Conservation (phyloP, 2,797 vertebrate species). For the Silurus lanzhouensis region DNA sequence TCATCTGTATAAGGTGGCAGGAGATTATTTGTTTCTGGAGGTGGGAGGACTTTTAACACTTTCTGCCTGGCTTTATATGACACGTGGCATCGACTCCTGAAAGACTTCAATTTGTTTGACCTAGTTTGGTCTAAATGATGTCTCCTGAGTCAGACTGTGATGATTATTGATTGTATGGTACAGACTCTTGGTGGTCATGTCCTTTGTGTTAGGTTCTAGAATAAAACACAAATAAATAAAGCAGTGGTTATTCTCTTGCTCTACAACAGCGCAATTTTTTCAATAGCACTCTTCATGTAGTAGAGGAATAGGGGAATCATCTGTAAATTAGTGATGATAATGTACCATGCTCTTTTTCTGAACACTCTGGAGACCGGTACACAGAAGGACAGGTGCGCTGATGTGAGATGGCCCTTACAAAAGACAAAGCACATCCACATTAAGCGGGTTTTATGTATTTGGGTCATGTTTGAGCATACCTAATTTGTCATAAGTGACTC, state of each 20-base stretch:
- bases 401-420: slow-evolving; percentile 44
- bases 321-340: slow-evolving; percentile 32
- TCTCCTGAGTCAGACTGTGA: slow-evolving; percentile 1
- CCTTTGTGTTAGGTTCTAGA: neutral
- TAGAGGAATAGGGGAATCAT: slow-evolving; percentile 25
- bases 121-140: slow-evolving; percentile 42
- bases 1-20: slow-evolving; percentile 3
- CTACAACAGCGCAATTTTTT: neutral
- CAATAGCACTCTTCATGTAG: neutral
- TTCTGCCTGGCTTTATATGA: slow-evolving; percentile 37
- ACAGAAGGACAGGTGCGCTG: slow-evolving; percentile 40
- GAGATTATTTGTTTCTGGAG: slow-evolving; percentile 23
- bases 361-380: slow-evolving; percentile 32
- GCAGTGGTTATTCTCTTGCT: neutral
- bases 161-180: slow-evolving; percentile 10
- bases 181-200: neutral
- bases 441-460: slow-evolving; percentile 80
- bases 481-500: slow-evolving; percentile 72
- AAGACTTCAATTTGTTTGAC: slow-evolving; percentile 38
- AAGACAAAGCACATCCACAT: slow-evolving; percentile 68
- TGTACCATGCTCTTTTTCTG: slow-evolving; percentile 29
- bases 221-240: neutral
- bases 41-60: slow-evolving; percentile 32
- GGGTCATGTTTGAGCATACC: slow-evolving; percentile 79
- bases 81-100: slow-evolving; percentile 49